These are phyloP conservation scores for Agrochola macilenta DNA, from an alignment of 2,888 invertebrate genomes.

Conservation along the genomic window DNA sequence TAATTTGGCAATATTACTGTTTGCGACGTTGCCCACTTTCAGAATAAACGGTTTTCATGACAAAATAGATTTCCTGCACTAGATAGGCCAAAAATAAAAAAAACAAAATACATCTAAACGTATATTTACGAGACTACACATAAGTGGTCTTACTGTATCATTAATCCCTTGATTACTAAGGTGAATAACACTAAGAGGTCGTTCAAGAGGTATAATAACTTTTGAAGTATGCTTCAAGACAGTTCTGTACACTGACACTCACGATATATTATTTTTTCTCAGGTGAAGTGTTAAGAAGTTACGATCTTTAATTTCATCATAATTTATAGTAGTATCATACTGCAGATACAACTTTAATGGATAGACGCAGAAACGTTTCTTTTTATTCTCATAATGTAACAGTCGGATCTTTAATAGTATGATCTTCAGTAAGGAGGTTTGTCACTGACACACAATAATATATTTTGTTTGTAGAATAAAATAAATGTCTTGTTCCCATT, in stretches of 20 bases:
- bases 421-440: background rate
- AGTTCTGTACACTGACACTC: too few relatives aligned
- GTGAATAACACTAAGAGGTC: constrained; percentile 48
- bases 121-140: background rate
- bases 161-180: constrained; percentile 34
- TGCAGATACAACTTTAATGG: background rate
- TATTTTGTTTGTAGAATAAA: background rate
- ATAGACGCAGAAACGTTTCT: background rate
- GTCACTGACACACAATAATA: too few relatives aligned
- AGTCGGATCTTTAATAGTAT: background rate
- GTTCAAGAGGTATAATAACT: constrained; percentile 35
- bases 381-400: background rate
- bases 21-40: too few relatives aligned
- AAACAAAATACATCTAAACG: background rate
- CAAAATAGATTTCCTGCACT: too few relatives aligned
- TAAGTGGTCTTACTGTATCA: background rate
- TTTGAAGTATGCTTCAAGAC: constrained; percentile 26
- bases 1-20: too few relatives aligned
- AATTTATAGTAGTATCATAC: background rate
- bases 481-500: background rate
- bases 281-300: background rate
- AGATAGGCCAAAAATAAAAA: background rate
- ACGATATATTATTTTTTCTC: constrained; percentile 8
- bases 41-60: background rate
- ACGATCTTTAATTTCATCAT: background rate